phyloP scores from a whole-genome alignment of 1,140 invertebrate genomes.

The Ephestia elutella region DNA sequence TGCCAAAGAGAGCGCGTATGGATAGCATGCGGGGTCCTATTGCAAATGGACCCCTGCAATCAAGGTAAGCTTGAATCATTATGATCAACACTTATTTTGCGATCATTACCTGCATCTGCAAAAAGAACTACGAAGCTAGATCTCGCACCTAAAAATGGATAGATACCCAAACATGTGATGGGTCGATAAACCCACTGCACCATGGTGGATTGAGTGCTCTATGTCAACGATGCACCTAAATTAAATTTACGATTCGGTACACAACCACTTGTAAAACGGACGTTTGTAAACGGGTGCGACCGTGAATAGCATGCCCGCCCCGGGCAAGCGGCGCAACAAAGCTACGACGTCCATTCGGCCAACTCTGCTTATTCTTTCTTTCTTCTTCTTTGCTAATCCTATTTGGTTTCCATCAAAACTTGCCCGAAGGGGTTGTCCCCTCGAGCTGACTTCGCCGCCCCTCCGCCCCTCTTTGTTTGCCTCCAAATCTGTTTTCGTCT shows the following conservation, averaged over 20 bases:
- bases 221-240: background rate
- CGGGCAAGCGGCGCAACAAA: conserved; percentile 26
- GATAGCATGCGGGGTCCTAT: conserved; percentile 79
- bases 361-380: conserved; percentile 61
- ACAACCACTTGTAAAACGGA: background rate
- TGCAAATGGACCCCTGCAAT: conserved; percentile 85
- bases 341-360: conserved; percentile 33
- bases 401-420: conserved; percentile 71
- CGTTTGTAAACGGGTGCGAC: background rate
- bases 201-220: too few relatives aligned
- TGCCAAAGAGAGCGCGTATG: conserved; percentile 79
- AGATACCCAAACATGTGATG: too few relatives aligned
- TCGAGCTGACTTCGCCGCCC: conserved; percentile 11
- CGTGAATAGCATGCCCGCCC: conserved; percentile 10
- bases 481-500: conserved; percentile 65
- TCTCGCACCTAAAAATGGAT: too few relatives aligned
- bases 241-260: background rate
- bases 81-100: too few relatives aligned
- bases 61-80: conserved; percentile 64
- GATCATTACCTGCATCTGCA: background rate
- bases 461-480: conserved; percentile 49
- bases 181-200: too few relatives aligned
- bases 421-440: conserved; percentile 48
- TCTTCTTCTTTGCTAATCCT: conserved; percentile 67
- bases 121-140: too few relatives aligned